phyloP scores from a whole-genome alignment of 2,797 vertebrate species.

The Echeneis naucrates region DNA sequence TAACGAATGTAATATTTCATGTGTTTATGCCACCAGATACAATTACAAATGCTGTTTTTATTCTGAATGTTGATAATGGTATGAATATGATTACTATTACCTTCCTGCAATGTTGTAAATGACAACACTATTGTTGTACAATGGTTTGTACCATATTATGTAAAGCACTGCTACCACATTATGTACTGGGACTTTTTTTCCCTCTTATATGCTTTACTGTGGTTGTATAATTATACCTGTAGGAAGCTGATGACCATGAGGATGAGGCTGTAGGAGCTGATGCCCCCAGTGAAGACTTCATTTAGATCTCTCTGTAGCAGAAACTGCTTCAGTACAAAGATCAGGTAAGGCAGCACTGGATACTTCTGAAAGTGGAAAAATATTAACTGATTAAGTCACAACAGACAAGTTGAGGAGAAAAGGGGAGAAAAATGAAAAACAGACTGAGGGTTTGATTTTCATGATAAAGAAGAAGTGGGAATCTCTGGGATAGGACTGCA shows the following conservation, averaged over 20 bases:
- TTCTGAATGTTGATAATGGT: background rate
- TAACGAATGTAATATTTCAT: background rate
- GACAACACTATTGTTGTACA: background rate
- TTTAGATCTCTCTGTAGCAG: constrained; percentile 98
- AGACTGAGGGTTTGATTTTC: background rate
- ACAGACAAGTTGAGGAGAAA: background rate
- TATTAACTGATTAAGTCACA: background rate
- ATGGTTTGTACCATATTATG: background rate
- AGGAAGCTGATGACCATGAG: constrained; percentile 99
- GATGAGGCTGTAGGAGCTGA: constrained; percentile 99
- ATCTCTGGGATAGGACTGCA: background rate
- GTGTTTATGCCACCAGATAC: background rate
- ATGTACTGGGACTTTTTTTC: too few species aligned
- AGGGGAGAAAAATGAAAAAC: background rate
- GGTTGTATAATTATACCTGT: constrained; percentile 85
- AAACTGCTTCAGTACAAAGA: constrained; percentile 99
- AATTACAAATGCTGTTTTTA: background rate
- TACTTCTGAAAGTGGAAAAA: constrained; percentile 87
- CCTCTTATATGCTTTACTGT: background rate
- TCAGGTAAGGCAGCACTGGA: constrained; percentile 97
- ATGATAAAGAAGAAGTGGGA: background rate
- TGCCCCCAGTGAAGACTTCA: constrained; percentile 98
- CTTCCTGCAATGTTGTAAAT: background rate
- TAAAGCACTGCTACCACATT: background rate
- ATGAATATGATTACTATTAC: background rate